phyloP scores from a whole-genome alignment of 2,113 vertebrate species.

The Rafetus swinhoei region DNA sequence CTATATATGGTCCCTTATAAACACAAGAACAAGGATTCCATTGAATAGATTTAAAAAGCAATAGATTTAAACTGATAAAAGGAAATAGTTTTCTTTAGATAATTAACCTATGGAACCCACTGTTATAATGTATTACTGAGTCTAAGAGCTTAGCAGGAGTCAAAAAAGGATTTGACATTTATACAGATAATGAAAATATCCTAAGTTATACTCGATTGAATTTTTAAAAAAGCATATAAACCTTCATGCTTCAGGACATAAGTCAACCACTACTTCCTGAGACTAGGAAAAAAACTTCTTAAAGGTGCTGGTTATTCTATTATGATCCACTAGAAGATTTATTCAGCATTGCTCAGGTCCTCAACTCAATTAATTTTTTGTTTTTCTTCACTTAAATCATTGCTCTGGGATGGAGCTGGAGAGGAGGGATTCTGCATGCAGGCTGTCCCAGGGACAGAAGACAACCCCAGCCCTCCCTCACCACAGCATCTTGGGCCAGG shows the following conservation, averaged over 20 bases:
- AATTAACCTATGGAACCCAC: neutral
- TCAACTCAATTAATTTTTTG: too few relatives aligned
- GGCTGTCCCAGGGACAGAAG: too few relatives aligned
- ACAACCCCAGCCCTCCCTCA: too few relatives aligned
- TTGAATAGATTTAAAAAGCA: accelerated
- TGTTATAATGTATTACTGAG: neutral
- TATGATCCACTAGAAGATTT: too few relatives aligned
- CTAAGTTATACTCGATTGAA: neutral
- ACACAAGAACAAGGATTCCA: neutral
- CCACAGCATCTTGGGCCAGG: too few relatives aligned
- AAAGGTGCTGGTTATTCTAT: neutral
- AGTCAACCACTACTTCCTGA: neutral
- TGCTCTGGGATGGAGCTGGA: too few relatives aligned
- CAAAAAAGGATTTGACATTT: neutral
- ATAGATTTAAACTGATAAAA: accelerated
- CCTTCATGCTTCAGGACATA: neutral
- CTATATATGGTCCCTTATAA: neutral
- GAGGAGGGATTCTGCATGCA: too few relatives aligned
- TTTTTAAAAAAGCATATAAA: neutral
- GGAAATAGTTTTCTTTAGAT: neutral
- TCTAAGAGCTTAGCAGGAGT: neutral
- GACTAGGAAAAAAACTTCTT: neutral
- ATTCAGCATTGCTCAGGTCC: too few relatives aligned
- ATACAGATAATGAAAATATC: neutral
- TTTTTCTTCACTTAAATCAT: too few relatives aligned